Percentiles rank a stretch among this genome's conserved stretches.
phyloP scores from a whole-genome alignment of 2,797 vertebrate genomes.

The Gymnoscopelus microlampas region DNA sequence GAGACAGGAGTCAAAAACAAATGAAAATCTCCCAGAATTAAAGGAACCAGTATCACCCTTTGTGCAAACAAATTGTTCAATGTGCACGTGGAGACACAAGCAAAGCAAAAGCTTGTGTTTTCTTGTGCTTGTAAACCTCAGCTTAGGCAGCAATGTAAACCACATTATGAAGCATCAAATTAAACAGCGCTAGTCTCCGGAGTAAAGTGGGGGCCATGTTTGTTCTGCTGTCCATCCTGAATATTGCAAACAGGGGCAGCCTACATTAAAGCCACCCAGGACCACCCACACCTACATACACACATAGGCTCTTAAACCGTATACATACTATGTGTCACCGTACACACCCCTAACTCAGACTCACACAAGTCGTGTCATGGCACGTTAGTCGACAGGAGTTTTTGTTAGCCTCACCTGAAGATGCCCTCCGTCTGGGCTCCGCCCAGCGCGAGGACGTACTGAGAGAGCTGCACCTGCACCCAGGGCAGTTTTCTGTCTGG shows the following conservation, averaged over 20 bases:
- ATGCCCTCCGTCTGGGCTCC: constrained; percentile 92
- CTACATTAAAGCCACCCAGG: constrained; percentile 39
- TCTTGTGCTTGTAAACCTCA: constrained; percentile 43
- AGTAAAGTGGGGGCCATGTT: constrained; percentile 47
- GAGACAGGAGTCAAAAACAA: constrained; percentile 41
- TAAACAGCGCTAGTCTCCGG: constrained; percentile 44
- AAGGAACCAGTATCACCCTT: constrained; percentile 29
- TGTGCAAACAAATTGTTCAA: constrained; percentile 41
- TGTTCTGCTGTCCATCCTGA: constrained; percentile 54
- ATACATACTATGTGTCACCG: constrained; percentile 10
- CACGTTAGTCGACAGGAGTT: constrained; percentile 17
- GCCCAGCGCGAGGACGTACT: constrained; percentile 88
- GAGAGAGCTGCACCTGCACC: constrained; percentile 92
- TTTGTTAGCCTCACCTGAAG: constrained; percentile 84
- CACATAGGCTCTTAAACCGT: constrained; percentile 51
- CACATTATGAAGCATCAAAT: constrained; percentile 60
- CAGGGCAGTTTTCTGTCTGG: constrained; percentile 89
- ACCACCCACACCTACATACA: constrained; percentile 55
- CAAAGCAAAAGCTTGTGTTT: constrained; percentile 22
- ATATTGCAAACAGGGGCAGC: constrained; percentile 50
- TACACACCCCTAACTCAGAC: constrained; percentile 9
- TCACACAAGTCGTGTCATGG: constrained; percentile 23
- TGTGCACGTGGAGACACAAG: constrained; percentile 3
- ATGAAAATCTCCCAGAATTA: constrained; percentile 38
- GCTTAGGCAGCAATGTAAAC: constrained; percentile 57